These are phyloP conservation scores for Sinopyrophorus schimmeli DNA, from an alignment of 2,888 invertebrate species.

Conservation along the genomic window DNA sequence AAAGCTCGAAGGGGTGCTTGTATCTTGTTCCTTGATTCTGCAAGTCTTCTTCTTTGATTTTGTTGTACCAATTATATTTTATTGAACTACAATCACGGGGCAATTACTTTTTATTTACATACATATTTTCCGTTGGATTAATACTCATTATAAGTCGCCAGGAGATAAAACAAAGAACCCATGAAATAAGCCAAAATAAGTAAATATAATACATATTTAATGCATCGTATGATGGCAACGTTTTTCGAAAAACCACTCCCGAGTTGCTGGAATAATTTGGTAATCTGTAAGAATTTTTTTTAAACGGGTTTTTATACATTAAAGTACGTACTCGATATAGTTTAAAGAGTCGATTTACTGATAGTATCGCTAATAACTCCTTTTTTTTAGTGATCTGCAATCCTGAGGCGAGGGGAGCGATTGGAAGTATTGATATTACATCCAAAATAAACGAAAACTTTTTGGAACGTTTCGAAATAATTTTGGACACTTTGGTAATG, in stretches of 20 bases:
- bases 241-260: slow-evolving; percentile 37
- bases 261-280: slow-evolving; percentile 30
- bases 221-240: slow-evolving; percentile 32
- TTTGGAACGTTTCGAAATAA: slow-evolving; percentile 29
- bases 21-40: slow-evolving; percentile 2
- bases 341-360: slow-evolving; percentile 22
- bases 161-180: slow-evolving; percentile 32
- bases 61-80: slow-evolving; percentile 23
- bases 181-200: slow-evolving; percentile 33
- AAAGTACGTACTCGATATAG: slow-evolving; percentile 29
- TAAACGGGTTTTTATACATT: slow-evolving; percentile 3
- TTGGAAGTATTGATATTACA: slow-evolving; percentile 29
- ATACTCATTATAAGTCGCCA: slow-evolving; percentile 33
- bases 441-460: slow-evolving; percentile 32
- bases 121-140: too few species aligned
- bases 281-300: slow-evolving; percentile 28
- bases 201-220: slow-evolving; percentile 36
- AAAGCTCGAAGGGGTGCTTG: slow-evolving; percentile 18
- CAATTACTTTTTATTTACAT: too few species aligned
- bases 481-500: slow-evolving; percentile 28
- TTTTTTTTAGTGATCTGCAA: neutral
- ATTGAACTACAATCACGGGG: slow-evolving; percentile 2
- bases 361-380: neutral
- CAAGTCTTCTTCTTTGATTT: slow-evolving; percentile 9
- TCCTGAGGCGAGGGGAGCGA: slow-evolving; percentile 15